A percentile compares a stretch with the other conserved stretches of the same genome.
These are phyloP conservation scores for Choristoneura fumiferana DNA, from an alignment of 1,140 invertebrate genomes.

Conservation along the genomic window DNA sequence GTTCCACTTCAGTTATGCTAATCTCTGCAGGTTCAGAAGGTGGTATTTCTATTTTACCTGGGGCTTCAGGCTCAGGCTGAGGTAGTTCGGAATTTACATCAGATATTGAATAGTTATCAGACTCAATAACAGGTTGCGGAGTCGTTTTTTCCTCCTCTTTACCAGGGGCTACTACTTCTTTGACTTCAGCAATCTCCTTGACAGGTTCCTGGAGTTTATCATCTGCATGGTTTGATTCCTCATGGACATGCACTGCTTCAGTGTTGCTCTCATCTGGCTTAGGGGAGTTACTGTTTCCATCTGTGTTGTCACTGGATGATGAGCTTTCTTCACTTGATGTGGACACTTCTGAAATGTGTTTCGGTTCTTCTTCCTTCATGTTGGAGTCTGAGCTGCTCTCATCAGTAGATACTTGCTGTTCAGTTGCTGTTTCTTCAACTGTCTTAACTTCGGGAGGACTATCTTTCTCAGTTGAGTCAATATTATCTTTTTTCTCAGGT, in stretches of 20 bases:
- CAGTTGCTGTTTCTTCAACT: conserved; percentile 22
- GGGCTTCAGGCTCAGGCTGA: conserved; percentile 26
- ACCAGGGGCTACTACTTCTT: conserved; percentile 24
- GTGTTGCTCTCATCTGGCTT: conserved; percentile 46
- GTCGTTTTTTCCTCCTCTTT: conserved; percentile 26
- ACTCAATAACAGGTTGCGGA: conserved; percentile 37
- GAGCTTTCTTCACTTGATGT: conserved; percentile 71
- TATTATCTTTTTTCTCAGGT: conserved; percentile 24
- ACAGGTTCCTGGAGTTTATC: conserved; percentile 16
- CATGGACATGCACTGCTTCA: conserved; percentile 40
- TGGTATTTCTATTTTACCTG: neutral
- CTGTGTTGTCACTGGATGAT: conserved; percentile 70
- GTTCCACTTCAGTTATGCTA: conserved; percentile 24
- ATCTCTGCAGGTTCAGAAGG: conserved; percentile 12
- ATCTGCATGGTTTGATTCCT: conserved; percentile 39
- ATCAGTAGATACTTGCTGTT: conserved; percentile 32
- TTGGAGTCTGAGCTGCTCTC: conserved; percentile 55
- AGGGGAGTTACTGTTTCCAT: conserved; percentile 69
- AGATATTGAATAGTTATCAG: conserved; percentile 67
- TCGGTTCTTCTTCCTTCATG: conserved; percentile 56
- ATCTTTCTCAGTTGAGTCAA: conserved; percentile 32
- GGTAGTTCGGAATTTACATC: conserved; percentile 66
- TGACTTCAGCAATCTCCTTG: conserved; percentile 21
- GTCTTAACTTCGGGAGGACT: conserved; percentile 25
- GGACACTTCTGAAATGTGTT: conserved; percentile 50